Evolutionary conservation across 2,888 invertebrate genomes (phyloP), one percentile per base, ranked within the genome.

Genomic region (Mycalesis mineus): DNA sequence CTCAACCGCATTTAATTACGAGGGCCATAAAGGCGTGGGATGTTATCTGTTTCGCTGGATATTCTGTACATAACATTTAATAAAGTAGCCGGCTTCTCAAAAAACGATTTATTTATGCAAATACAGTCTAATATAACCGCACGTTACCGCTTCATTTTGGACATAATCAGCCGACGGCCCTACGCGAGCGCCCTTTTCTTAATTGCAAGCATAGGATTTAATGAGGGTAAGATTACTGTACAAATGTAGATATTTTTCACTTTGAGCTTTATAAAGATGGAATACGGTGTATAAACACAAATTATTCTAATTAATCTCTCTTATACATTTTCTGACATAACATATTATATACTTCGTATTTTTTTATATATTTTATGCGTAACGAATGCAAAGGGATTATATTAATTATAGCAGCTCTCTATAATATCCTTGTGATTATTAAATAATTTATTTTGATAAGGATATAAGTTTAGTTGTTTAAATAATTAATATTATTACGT

Each of bases 111-210:
- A 81, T 78, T 81, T 79, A 83, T 82, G 79, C 71, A 78, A 83
- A 84, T 80, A 66, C 71, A 13, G 65, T 68, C 64, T 73, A 71
- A 72, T 77, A 77, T 78, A 75, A 75, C 73, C 68, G 75, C 77
- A 74, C 77, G 75, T 80, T 80, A 82, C 80, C 76, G 79, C 79
- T 81, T 81, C 76, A 82, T 81, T 84, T 74, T 74, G 74, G 78
- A 76, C 74, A 79, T 80, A 80, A 82, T 80, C 81, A 82, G 77
- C 81, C 82, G 74, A 75, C 72, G 67, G 72, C 69, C 69, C 72
- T 69, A 70, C 73, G 75, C 65, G 65, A 71, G 66, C 71, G 70
- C 75, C 73, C 72, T 75, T 73, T 73, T 73, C 78, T 75, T 82
- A 83, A 84, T 84, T 82, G 77, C 74, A 71, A 68, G 68, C 77